These are phyloP conservation scores for Thermophis baileyi DNA, from an alignment of 2,113 vertebrate species.

Conservation along the genomic window DNA sequence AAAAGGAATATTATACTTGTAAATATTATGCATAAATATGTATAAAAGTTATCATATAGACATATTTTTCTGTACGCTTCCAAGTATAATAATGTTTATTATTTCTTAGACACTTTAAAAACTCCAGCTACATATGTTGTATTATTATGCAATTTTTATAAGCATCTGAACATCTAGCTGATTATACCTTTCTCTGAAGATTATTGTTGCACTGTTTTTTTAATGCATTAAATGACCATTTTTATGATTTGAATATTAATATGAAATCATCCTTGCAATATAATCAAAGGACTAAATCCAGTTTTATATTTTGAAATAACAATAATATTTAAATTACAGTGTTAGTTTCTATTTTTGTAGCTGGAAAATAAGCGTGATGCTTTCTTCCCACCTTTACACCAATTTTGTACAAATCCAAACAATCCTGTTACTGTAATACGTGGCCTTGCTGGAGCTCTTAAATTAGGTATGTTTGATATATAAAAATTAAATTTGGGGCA, in stretches of 20 bases:
- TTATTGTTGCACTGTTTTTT: neutral
- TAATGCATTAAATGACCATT: neutral
- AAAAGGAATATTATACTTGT: neutral
- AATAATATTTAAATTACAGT: slow-evolving; percentile 36
- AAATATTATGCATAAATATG: neutral
- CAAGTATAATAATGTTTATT: neutral
- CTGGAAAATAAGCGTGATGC: slow-evolving; percentile 98
- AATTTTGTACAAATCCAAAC: slow-evolving; percentile 98
- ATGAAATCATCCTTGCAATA: neutral
- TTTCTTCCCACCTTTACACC: slow-evolving; percentile 97
- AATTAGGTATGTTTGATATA: slow-evolving; percentile 74
- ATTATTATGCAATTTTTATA: neutral
- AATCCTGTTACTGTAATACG: slow-evolving; percentile 99
- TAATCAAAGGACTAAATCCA: neutral
- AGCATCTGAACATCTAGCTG: neutral
- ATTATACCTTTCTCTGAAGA: neutral
- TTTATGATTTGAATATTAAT: slow-evolving; percentile 14
- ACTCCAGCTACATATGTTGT: neutral
- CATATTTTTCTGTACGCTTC: neutral
- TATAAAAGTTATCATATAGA: neutral
- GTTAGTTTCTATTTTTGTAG: slow-evolving; percentile 73
- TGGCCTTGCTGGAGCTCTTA: slow-evolving; percentile 98
- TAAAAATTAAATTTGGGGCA: rapidly evolving
- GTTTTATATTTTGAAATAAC: neutral
- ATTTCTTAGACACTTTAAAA: neutral